Conservation (phyloP, 2,888 invertebrate genomes). For the Dynastes hyllus region DNA sequence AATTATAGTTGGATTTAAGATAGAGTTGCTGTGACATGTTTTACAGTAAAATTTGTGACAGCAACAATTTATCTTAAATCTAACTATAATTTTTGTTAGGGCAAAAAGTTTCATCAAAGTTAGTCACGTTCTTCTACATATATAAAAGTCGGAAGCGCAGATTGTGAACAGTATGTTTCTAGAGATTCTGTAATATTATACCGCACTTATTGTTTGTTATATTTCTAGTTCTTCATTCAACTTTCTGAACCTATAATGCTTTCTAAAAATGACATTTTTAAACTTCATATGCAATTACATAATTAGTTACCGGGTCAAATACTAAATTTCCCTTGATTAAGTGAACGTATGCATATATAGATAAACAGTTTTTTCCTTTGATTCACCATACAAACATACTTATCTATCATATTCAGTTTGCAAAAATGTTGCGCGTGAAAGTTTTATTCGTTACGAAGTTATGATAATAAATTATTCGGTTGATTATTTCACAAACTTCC, state of each 20-base stretch:
- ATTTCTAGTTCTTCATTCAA: background rate
- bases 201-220: no score
- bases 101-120: no score
- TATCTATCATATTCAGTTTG: background rate
- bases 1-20: no score
- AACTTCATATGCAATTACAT: background rate
- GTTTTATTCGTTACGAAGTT: constrained; percentile 22
- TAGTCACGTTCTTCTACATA: no score
- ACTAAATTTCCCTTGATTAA: background rate
- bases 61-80: no score
- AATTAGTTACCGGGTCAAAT: background rate
- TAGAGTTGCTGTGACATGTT: no score
- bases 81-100: no score
- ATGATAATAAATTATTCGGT: constrained; percentile 8
- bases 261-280: constrained; percentile 1
- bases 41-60: no score
- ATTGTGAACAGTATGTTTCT: no score
- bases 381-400: background rate
- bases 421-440: constrained; percentile 19
- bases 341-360: background rate
- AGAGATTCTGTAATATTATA: no score
- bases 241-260: background rate
- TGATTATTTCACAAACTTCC: constrained; percentile 29
- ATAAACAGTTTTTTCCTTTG: background rate
- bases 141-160: no score